phyloP scores from a whole-genome alignment of 1,140 invertebrate genomes.

The Paralvinella palmiformis region DNA sequence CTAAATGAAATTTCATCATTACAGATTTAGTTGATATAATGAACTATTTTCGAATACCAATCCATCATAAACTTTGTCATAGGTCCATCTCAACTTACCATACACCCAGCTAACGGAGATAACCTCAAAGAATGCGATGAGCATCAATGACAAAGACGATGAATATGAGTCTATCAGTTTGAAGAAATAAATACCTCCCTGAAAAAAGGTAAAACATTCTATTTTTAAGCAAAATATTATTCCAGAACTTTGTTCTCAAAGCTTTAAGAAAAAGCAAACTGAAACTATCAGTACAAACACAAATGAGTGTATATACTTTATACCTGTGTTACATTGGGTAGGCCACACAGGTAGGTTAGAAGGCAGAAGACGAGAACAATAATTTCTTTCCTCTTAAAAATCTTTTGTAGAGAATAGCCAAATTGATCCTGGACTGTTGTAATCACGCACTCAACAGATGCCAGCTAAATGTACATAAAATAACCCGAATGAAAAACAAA shows the following conservation, averaged over 20 bases:
- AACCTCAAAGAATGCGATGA: constrained; percentile 85
- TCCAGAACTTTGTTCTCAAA: too few relatives aligned
- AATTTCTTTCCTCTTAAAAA: constrained; percentile 77
- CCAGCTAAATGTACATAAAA: constrained; percentile 52
- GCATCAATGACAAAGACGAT: constrained; percentile 83
- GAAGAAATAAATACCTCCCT: constrained; percentile 89
- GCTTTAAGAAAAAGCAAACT: too few relatives aligned
- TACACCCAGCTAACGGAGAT: constrained; percentile 87
- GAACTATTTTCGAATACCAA: too few relatives aligned
- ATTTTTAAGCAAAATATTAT: constrained; percentile 6
- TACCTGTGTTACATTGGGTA: constrained; percentile 78
- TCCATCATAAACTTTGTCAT: too few relatives aligned
- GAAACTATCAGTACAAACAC: too few relatives aligned
- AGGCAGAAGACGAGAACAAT: constrained; percentile 75
- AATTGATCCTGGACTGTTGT: constrained; percentile 88
- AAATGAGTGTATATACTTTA: too few relatives aligned
- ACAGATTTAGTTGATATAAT: too few relatives aligned
- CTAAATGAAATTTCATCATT: too few relatives aligned
- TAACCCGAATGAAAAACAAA: too few relatives aligned
- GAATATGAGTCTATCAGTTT: constrained; percentile 89
- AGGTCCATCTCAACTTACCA: too few relatives aligned
- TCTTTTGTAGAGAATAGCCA: constrained; percentile 71
- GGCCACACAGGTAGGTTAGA: constrained; percentile 73
- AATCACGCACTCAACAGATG: constrained; percentile 84
- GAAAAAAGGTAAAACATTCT: constrained; percentile 14